Conservation (phyloP, 1,140 invertebrate genomes). For the Paracyclopina nana region DNA sequence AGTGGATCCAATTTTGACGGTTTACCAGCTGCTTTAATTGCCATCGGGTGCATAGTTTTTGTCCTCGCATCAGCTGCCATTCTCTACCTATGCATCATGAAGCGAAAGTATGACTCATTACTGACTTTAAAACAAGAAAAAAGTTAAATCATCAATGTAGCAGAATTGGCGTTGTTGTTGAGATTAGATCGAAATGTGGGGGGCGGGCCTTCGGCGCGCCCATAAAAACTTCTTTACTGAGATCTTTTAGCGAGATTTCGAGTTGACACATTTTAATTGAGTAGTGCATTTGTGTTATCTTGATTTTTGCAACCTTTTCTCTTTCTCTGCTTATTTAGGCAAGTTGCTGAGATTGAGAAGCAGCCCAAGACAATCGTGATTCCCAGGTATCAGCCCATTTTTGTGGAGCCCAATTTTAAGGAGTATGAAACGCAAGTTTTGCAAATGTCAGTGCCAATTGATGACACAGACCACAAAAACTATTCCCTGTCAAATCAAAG, state of each 20-base stretch:
- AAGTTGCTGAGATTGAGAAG: neutral
- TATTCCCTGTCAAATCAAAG: neutral
- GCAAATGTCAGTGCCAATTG: constrained; percentile 10
- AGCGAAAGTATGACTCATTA: neutral
- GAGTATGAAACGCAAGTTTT: constrained; percentile 15
- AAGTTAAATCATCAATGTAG: no score
- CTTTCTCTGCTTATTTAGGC: neutral
- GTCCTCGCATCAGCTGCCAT: neutral
- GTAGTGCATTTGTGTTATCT: no score
- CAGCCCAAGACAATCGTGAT: constrained; percentile 9
- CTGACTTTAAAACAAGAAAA: no score
- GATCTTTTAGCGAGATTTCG: no score
- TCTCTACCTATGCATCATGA: constrained; percentile 2
- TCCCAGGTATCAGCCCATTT: constrained; percentile 13
- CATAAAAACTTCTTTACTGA: no score
- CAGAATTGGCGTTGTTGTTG: no score
- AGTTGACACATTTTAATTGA: no score
- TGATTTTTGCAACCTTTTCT: no score
- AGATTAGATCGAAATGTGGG: no score
- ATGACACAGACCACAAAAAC: neutral
- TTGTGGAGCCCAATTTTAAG: constrained; percentile 11
- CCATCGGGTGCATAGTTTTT: constrained; percentile 10
- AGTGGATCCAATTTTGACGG: constrained; percentile 2
- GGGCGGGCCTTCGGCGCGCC: no score
- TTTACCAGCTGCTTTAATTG: constrained; percentile 4